Conservation (phyloP, 2,888 invertebrate genomes). For the Gasteruption jaculator region DNA sequence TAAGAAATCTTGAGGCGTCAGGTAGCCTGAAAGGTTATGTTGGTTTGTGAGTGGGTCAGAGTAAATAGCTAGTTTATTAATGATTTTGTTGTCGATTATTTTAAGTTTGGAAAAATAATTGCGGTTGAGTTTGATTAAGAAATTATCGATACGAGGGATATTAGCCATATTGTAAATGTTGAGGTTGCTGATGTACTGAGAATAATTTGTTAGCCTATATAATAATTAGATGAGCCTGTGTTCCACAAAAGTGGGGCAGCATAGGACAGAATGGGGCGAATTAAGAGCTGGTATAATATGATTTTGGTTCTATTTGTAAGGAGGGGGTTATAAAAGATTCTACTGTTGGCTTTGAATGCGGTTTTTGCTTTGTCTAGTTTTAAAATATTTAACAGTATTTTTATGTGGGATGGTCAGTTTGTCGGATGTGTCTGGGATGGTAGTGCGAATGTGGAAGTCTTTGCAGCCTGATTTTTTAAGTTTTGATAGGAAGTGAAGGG, state of each 20-base stretch:
- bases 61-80: too few relatives aligned
- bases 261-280: conserved; percentile 19
- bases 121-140: conserved; percentile 12
- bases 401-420: conserved; percentile 5
- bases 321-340: conserved; percentile 16
- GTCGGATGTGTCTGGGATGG: background rate
- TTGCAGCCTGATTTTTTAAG: conserved; percentile 9
- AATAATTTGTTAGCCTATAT: conserved; percentile 18
- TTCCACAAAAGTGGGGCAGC: conserved; percentile 20
- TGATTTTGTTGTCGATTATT: too few relatives aligned
- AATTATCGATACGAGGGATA: conserved; percentile 13
- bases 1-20: too few relatives aligned
- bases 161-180: conserved; percentile 14
- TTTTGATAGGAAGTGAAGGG: too few relatives aligned
- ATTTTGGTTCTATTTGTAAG: conserved; percentile 14
- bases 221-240: conserved; percentile 11
- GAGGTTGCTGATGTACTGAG: conserved; percentile 5
- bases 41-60: too few relatives aligned
- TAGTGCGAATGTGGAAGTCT: conserved; percentile 6
- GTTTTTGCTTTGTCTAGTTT: conserved; percentile 7
- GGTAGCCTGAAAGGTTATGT: too few relatives aligned
- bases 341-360: too few relatives aligned
- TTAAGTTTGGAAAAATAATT: conserved; percentile 7
- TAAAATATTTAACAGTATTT: conserved; percentile 13
- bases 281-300: conserved; percentile 17